Base-by-base conservation (phyloP, 1,140 invertebrate genomes). In the Pinna nobilis region DNA sequence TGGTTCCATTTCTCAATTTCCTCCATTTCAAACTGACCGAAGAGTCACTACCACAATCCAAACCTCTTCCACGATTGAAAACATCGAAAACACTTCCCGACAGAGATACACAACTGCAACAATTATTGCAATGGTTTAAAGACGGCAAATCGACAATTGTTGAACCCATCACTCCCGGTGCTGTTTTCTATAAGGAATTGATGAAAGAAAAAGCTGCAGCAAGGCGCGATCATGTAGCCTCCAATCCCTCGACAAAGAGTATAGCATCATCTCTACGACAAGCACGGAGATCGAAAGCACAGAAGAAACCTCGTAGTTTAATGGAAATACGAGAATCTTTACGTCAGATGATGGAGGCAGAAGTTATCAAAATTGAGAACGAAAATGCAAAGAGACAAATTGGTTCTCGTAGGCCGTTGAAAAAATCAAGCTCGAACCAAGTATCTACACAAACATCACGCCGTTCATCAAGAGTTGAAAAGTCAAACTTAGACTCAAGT, bases 131-230 rank as follows among this genome's bases (percentile, higher is more conserved):
- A 28, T 76, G 76, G 47, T 87, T 84, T 70, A 68, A 73, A 64
- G 76, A 79, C 15, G 84, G 84, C 0, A 78, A 82, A 28, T 78
- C 76, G 6, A 65, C 72, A 11, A 64, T 85, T 35, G 66, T 82
- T 3, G 72, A 82, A 35, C 79, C 82, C 1, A 59, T 44, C 1
- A 74, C 82, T 7, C 76, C 77, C 13, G 85, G 85, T 0, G 71
- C 76, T 13, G 74, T 84, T 18, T 85, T 84, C 69, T 87, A 84
- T 53, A 84, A 82, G 30, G 81, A 85, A 20, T 67, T 85, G 18
- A 87, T 85, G 85, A 69, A 80, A 47, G 82, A 87, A 63, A 84
- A 82, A 50, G 82, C 84, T 0, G 75, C 78, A 60, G 66, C 78
- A 11, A 61, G 85, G 18, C 79, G 78, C 32, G 28, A 37, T 41